Base-by-base conservation (phyloP, 2,113 vertebrate genomes). In the Salvelinus alpinus region DNA sequence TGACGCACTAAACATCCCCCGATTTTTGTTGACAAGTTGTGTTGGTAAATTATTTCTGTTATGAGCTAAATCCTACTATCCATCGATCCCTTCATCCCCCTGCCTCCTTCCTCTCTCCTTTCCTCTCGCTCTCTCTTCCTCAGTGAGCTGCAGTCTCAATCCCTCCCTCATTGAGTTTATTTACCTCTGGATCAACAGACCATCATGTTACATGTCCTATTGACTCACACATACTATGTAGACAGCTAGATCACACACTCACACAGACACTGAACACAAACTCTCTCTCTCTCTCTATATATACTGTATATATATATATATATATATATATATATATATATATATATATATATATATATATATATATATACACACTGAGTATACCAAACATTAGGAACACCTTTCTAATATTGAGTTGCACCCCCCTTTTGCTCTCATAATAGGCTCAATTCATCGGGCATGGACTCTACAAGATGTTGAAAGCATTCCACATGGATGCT, bases 11-110 rank as follows among this genome's bases (percentile, higher is more conserved):
- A 87, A 90, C 88, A 89, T 88, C 88, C 89, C 88, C 87, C 88
- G 89, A 91, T 93, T 85, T 89, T 91, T 92, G 90, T 92, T 88
- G 78, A 91, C 88, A 93, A 91, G 92, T 91, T 92, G 88, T 60
- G 66, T 85, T 88, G 83, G 89, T 92, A 92, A 92, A 92, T 92
- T 90, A 91, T 91, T 91, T 91, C 87, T 85, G 72, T 84, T 86
- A 92, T 91, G 91, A 92, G 88, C 85, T 90, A 88, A 91, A 91
- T 91, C 89, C 89, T 89, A 88, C 85, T 64, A 82, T 64, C 83
- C 67, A 34, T 69, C 34, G 18, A 22, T 38, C 80, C 12, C 44
- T 71, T 24, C 24, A 25, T 38, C 66, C 16, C 47, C 24, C 70
- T 71, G 34, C 44, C 5, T 62, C 68, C 27, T 83, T 76, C 69